Conservation (phyloP, 2,797 vertebrate genomes). For the Lutjanus argentimaculatus region DNA sequence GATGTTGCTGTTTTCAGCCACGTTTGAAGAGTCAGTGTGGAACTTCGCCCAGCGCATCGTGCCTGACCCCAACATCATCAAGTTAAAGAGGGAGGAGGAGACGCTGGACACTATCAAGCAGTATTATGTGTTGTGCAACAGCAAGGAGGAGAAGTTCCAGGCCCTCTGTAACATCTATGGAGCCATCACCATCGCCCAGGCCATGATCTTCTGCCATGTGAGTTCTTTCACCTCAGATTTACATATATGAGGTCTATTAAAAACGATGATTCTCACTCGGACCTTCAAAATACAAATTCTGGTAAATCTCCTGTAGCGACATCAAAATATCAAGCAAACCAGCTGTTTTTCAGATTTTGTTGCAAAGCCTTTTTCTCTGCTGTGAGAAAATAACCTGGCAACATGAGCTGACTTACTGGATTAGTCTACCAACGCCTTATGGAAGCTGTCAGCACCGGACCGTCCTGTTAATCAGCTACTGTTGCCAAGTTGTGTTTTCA, state of each 20-base stretch:
- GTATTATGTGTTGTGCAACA: conserved; percentile 94
- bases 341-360: not conserved
- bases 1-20: conserved; percentile 98
- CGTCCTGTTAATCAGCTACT: not conserved
- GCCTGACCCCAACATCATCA: conserved; percentile 97
- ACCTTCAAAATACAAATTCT: not conserved
- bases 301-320: not conserved
- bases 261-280: not conserved
- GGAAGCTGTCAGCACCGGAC: no score
- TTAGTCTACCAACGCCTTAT: not conserved
- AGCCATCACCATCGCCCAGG: conserved; percentile 97
- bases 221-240: conserved; percentile 70
- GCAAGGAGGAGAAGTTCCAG: conserved; percentile 95
- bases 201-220: conserved; percentile 99
- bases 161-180: conserved; percentile 97
- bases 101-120: conserved; percentile 98
- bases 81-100: conserved; percentile 97
- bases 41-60: conserved; percentile 96
- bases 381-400: not conserved
- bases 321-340: not conserved
- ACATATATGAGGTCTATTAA: not conserved
- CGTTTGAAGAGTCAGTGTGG: conserved; percentile 97
- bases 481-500: not conserved
- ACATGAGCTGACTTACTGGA: not conserved
- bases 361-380: not conserved